Evolutionary conservation across 2,797 vertebrate genomes (phyloP).

Genomic region (Acanthiza pusilla): DNA sequence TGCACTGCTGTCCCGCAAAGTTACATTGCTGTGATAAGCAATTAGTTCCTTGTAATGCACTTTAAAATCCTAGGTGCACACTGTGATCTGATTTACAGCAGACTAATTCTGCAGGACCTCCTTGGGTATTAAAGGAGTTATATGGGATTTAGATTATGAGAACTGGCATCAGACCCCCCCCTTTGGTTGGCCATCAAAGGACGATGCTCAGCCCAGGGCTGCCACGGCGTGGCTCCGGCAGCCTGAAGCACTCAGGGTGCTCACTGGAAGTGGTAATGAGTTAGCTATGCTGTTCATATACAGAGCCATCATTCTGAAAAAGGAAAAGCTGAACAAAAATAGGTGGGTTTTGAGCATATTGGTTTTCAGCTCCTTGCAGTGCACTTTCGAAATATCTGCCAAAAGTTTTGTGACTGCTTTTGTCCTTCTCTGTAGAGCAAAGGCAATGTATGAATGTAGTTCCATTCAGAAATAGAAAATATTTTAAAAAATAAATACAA

Average conservation of each 20-base stretch:
- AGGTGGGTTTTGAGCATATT: background rate
- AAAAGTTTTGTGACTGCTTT: background rate
- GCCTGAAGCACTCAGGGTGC: background rate
- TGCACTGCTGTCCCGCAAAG: background rate
- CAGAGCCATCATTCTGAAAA: background rate
- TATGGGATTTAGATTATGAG: slow-evolving; percentile 5
- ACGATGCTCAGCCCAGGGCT: background rate
- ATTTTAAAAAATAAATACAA: background rate
- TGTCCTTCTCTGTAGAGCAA: background rate
- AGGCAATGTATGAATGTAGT: background rate
- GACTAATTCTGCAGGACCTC: background rate
- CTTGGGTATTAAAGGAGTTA: slow-evolving; percentile 7
- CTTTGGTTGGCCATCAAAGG: background rate
- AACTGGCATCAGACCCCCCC: background rate
- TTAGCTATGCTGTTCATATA: accelerated
- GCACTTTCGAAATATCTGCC: background rate
- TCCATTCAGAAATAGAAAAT: background rate
- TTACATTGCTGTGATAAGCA: background rate
- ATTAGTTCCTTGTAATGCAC: background rate
- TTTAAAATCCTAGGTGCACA: background rate
- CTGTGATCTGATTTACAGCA: slow-evolving; percentile 2
- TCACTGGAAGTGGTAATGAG: background rate
- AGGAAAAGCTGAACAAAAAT: background rate
- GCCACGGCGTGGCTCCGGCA: accelerated
- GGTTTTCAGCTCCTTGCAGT: background rate